These are phyloP conservation scores for Carettochelys insculpta DNA, from an alignment of 2,113 vertebrate genomes.

Conservation along the genomic window DNA sequence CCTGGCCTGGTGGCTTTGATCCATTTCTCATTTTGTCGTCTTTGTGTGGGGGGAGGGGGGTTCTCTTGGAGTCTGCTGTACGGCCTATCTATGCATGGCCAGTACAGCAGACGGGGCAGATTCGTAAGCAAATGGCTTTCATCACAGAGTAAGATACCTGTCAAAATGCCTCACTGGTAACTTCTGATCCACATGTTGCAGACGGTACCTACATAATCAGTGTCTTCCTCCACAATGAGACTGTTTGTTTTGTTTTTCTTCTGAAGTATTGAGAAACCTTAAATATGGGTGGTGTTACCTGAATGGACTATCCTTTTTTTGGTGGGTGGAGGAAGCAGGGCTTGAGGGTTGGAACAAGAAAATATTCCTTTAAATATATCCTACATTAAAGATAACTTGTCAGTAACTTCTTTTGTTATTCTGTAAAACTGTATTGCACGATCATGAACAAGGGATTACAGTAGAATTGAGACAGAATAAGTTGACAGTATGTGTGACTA, in stretches of 20 bases:
- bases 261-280: not conserved
- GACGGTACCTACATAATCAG: not conserved
- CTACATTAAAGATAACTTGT: not conserved
- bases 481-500: fast-evolving
- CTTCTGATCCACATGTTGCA: no score
- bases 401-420: not conserved
- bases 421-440: not conserved
- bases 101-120: no score
- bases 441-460: not conserved
- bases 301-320: not conserved
- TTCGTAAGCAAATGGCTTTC: no score
- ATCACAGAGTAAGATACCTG: no score
- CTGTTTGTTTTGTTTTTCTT: no score
- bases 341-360: not conserved
- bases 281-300: not conserved
- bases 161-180: no score
- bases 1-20: no score
- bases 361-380: not conserved
- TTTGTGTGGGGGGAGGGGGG: no score
- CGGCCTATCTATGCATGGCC: no score
- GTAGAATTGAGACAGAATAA: not conserved
- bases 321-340: fast-evolving
- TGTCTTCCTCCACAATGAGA: no score
- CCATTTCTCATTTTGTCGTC: no score
- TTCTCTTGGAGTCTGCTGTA: no score